Conservation (phyloP, 1,140 invertebrate species). For the Caenorhabditis inopinata region DNA sequence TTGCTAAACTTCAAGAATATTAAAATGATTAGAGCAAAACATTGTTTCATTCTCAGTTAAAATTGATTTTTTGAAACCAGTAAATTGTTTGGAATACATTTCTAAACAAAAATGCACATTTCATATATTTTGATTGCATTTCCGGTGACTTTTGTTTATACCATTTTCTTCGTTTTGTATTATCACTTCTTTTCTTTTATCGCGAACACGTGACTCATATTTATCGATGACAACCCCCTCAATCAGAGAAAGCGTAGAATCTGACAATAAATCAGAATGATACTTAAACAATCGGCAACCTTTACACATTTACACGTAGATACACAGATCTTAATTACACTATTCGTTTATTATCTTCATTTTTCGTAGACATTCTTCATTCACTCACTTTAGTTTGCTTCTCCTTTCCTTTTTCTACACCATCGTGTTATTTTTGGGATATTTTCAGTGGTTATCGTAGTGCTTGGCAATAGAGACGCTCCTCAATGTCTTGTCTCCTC, state of each 20-base stretch:
- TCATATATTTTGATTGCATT: no score
- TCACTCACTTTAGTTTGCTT: no score
- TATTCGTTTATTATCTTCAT: slow-evolving; percentile 3
- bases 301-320: neutral
- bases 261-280: neutral
- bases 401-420: neutral
- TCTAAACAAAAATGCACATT: no score
- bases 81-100: no score
- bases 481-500: neutral
- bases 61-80: no score
- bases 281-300: slow-evolving; percentile 8
- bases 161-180: no score
- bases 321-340: slow-evolving; percentile 8
- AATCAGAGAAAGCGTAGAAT: neutral
- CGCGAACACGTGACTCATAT: neutral
- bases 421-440: neutral
- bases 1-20: no score
- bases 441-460: neutral
- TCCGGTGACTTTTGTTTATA: no score
- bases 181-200: neutral
- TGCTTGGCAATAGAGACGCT: neutral
- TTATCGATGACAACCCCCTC: no score
- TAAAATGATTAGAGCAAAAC: no score
- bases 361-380: neutral
- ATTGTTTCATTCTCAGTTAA: no score